Conservation (phyloP, 1,140 invertebrate genomes). For the Euschistus heros region DNA sequence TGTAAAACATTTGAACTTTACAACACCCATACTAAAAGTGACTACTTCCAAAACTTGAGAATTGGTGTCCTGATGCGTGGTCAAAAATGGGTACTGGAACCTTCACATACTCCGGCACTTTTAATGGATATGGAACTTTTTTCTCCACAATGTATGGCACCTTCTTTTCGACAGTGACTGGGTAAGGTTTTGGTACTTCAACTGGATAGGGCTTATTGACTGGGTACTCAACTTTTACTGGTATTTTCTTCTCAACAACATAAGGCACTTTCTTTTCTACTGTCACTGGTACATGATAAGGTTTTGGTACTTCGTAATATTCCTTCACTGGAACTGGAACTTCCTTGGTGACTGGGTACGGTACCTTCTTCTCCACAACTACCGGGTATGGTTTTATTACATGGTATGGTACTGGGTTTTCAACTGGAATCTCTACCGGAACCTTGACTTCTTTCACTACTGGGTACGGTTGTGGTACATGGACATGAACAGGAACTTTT, state of each 20-base stretch:
- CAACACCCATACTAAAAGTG: too few species aligned
- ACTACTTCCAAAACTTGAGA: neutral
- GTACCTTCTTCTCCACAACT: constrained; percentile 2
- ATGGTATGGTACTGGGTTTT: neutral
- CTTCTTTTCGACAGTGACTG: constrained; percentile 8
- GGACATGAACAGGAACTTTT: neutral
- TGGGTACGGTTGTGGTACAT: constrained; percentile 5
- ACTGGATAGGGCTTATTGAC: constrained; percentile 6
- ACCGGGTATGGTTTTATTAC: neutral
- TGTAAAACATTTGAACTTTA: too few species aligned
- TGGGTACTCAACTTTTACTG: neutral
- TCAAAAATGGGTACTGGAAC: neutral
- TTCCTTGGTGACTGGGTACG: neutral
- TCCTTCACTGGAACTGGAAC: constrained; percentile 1
- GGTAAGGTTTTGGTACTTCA: constrained; percentile 9
- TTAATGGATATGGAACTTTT: constrained; percentile 1
- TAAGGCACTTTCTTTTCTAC: constrained; percentile 9
- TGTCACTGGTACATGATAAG: neutral
- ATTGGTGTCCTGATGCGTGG: neutral
- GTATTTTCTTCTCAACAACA: neutral
- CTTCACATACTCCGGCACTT: constrained; percentile 4
- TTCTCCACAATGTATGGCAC: neutral
- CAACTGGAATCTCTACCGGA: neutral
- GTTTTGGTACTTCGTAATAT: neutral
- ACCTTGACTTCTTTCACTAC: neutral